These are phyloP conservation scores for Pachycephala philippinensis DNA, from an alignment of 2,113 vertebrate genomes.

Conservation along the genomic window DNA sequence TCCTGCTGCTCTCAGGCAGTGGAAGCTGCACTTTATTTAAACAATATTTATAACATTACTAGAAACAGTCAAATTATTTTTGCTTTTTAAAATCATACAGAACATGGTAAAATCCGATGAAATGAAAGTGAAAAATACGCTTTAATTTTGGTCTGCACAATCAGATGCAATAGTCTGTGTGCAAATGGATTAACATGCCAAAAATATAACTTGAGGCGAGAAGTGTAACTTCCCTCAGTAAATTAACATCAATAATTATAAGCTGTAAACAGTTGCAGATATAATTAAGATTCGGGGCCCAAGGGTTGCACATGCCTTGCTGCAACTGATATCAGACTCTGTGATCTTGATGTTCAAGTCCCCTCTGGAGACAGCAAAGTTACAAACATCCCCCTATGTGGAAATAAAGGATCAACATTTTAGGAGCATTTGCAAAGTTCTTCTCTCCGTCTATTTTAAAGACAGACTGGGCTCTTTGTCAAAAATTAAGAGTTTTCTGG, in stretches of 20 bases:
- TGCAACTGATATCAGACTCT: conserved; percentile 1
- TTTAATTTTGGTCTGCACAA: neutral
- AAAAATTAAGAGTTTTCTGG: neutral
- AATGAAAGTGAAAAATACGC: conserved; percentile 1
- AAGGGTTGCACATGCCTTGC: conserved; percentile 23
- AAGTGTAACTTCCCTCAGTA: conserved; percentile 55
- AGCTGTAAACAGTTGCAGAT: conserved; percentile 64
- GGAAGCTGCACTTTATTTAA: neutral
- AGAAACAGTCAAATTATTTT: neutral
- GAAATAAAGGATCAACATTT: neutral
- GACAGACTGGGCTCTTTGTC: neutral
- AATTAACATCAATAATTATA: conserved; percentile 69
- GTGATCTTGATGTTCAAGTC: conserved; percentile 6
- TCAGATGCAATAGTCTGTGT: neutral
- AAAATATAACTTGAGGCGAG: conserved; percentile 51
- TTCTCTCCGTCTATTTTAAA: neutral
- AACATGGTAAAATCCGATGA: neutral
- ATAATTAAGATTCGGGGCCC: conserved; percentile 64
- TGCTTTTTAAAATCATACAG: neutral
- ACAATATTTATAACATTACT: neutral
- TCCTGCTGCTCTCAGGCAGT: neutral
- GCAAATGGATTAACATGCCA: conserved; percentile 33
- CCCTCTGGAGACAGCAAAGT: conserved; percentile 4
- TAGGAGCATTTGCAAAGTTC: neutral
- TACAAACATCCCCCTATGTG: neutral